Evolutionary conservation across 2,113 vertebrate genomes (phyloP), one percentile per base, ranked within the genome.

Genomic region (Aspidoscelis tigris): DNA sequence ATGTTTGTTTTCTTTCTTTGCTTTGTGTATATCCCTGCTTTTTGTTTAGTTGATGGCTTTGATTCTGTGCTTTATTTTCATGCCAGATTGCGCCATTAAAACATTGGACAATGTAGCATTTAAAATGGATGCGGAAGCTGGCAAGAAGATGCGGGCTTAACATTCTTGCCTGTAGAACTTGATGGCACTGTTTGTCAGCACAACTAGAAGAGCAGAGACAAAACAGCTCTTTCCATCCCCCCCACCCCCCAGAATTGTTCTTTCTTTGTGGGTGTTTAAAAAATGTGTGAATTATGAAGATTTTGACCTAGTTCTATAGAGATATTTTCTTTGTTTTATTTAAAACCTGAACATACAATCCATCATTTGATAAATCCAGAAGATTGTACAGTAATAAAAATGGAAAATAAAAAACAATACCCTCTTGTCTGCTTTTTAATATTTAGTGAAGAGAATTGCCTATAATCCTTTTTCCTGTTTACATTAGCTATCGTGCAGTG

Each of bases 1-100:
- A 92, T 91, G 89, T 93, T 91, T 90, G 88, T 91, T 93, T 92
- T 47, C 70, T 90, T 94, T 92, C 91, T 89, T 64, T 43, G 87
- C 82, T 90, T 92, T 76, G 73, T 83, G 82, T 76, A 84, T 89
- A 50, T 80, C 90, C 93, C 89, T 88, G 0, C 83, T 92, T 88
- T 93, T 84, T 84, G 90, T 55, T 76, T 76, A 88, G 84, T 87
- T 0, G 20, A 58, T 88, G 89, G 83, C 50, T 92, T 92, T 92
- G 90, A 88, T 68, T 82, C 75, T n/a, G 61, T 91, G 93, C 90
- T 91, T 74, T 41, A 80, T 74, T 87, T 76, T 55, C 7, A 55
- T 83, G 88, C 91, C 93, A 94, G 93, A 91, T 78, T 93, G 91
- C 69, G 44, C 88, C 82, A 26, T 92, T 92, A 92, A 88, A 89